These are phyloP conservation scores for Corydoras sp. DNA, from an alignment of 2,113 vertebrate species.

Conservation along the genomic window DNA sequence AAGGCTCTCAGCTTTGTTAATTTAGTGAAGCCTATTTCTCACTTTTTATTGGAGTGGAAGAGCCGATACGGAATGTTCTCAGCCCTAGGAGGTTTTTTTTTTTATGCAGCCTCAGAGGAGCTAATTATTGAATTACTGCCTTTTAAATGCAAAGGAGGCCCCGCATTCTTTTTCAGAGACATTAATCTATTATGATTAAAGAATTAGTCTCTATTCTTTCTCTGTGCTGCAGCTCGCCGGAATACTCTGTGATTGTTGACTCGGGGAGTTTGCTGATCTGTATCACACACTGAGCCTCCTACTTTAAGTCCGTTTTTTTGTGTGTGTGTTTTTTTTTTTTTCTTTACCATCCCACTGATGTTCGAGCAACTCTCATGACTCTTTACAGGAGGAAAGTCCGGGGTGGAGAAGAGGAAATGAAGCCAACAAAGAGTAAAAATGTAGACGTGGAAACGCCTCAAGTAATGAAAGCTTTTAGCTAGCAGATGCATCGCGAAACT, in stretches of 20 bases:
- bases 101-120: slow-evolving; percentile 62
- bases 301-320: background rate
- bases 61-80: slow-evolving; percentile 44
- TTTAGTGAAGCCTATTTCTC: slow-evolving; percentile 56
- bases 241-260: slow-evolving; percentile 17
- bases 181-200: slow-evolving; percentile 66
- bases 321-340: too few relatives aligned
- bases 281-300: slow-evolving; percentile 8
- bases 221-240: slow-evolving; percentile 24
- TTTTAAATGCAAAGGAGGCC: slow-evolving; percentile 59
- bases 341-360: too few relatives aligned
- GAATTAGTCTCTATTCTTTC: slow-evolving; percentile 51
- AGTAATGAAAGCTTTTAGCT: slow-evolving; percentile 64
- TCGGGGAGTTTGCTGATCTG: slow-evolving; percentile 18
- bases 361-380: background rate
- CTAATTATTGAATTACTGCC: slow-evolving; percentile 61
- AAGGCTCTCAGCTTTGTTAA: slow-evolving; percentile 64
- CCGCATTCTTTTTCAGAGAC: slow-evolving; percentile 46
- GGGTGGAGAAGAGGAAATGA: slow-evolving; percentile 63
- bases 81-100: slow-evolving; percentile 45
- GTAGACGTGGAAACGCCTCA: slow-evolving; percentile 54
- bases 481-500: slow-evolving; percentile 56
- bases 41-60: slow-evolving; percentile 51
- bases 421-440: slow-evolving; percentile 57
- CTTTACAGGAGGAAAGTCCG: slow-evolving; percentile 49